Conservation (phyloP, 1,140 invertebrate genomes). For the Anoplophora glabripennis region DNA sequence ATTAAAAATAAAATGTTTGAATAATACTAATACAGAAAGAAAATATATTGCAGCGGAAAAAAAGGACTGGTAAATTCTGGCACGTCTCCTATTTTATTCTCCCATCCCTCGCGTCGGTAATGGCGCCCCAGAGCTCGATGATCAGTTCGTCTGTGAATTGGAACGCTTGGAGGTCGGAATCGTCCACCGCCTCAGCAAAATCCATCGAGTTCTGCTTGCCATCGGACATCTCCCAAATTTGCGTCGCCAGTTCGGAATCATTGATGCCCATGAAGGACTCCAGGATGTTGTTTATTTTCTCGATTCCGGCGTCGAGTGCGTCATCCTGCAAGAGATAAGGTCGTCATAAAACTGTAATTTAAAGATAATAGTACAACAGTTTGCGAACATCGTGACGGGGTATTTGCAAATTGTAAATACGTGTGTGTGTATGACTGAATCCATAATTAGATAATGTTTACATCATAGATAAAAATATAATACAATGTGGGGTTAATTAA, state of each 20-base stretch:
- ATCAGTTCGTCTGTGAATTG: slow-evolving; percentile 97
- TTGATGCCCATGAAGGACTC: slow-evolving; percentile 97
- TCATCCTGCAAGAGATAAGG: slow-evolving; percentile 61
- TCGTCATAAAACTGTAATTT: slow-evolving; percentile 11
- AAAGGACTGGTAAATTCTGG: not conserved
- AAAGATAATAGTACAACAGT: not conserved
- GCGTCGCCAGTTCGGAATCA: slow-evolving; percentile 84
- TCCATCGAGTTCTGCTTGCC: slow-evolving; percentile 89
- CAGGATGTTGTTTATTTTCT: slow-evolving; percentile 86
- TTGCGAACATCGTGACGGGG: not conserved
- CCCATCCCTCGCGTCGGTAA: slow-evolving; percentile 88
- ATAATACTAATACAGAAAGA: too few species aligned
- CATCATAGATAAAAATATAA: too few species aligned
- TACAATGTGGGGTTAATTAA: too few species aligned
- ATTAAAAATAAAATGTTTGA: too few species aligned
- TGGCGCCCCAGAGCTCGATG: slow-evolving; percentile 94
- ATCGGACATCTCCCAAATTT: slow-evolving; percentile 89
- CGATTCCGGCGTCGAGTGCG: slow-evolving; percentile 68
- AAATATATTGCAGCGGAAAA: too few species aligned
- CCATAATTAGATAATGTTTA: not conserved
- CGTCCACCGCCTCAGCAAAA: slow-evolving; percentile 88
- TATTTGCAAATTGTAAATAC: not conserved
- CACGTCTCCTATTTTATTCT: slow-evolving; percentile 45
- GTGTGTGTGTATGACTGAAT: not conserved
- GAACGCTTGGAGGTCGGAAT: slow-evolving; percentile 89